Evolutionary conservation across 1,140 invertebrate species (phyloP), one percentile per base, ranked within the genome.

Genomic region (Drosophila orena): DNA sequence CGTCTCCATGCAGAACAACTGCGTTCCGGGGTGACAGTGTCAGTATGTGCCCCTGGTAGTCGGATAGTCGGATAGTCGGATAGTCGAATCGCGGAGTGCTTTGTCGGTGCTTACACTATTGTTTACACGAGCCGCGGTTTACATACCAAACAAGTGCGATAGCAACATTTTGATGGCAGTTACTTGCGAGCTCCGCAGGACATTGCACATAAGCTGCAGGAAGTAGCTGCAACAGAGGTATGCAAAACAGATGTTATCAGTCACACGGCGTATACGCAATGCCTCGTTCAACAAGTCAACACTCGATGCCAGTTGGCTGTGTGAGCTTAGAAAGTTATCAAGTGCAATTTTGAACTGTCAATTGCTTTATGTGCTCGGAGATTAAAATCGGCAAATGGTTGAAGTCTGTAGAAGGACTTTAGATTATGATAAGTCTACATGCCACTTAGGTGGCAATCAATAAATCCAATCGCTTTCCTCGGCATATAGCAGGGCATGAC

Each of bases 1-100:
- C 56, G 83, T 50, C 69, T 75, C 83, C 83, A 86, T 86, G 76
- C 79, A 85, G 77, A 71, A 58, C 46, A 79, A 57, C 37, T 42
- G 38, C 34, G 58, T 65, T 30, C 17, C 24, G 42, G 50, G 17
- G 17, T 44, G 73, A 40, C 54, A 50, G 56, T 55, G 55, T 57
- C 44, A 43, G 40, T 46, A 43, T 44, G 72, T n/a, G 56, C 7
- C 49, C 7, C 27, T 15, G 46, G 62, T 65, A 52, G 61, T 66
- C 56, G 34, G 55, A 27, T 22, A n/a, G n/a, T n/a, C n/a, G n/a
- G n/a, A n/a, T n/a, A n/a, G n/a, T n/a, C n/a, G n/a, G n/a, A 66
- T 65, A 52, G 61, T 66, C 56, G 34, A 59, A 27, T 22, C 40
- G 49, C 47, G 46, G 37, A 38, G 22, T 38, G n/a, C 42, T 49